phyloP scores from a whole-genome alignment of 1,140 invertebrate genomes.

The Drosophila truncata region DNA sequence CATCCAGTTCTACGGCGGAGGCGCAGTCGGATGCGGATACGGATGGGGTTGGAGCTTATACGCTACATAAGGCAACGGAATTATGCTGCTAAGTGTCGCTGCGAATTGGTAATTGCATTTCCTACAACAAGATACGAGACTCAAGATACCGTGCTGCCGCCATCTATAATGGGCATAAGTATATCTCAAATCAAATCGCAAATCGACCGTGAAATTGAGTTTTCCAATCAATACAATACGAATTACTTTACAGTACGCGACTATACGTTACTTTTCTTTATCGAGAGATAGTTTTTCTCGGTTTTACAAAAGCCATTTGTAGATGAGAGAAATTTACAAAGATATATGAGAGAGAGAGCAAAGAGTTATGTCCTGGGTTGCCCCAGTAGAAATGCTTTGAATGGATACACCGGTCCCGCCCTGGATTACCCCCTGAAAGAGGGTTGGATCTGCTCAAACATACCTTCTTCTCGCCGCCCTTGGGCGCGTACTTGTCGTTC shows the following conservation, averaged over 20 bases:
- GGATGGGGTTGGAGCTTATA: constrained; percentile 25
- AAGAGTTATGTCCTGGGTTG: constrained; percentile 13
- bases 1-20: not conserved
- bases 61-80: constrained; percentile 63
- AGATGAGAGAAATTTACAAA: constrained; percentile 58
- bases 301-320: constrained; percentile 58
- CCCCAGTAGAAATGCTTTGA: constrained; percentile 1
- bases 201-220: constrained; percentile 81
- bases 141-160: constrained; percentile 59
- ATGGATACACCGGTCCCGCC: constrained; percentile 29
- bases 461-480: constrained; percentile 97
- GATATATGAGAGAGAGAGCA: constrained; percentile 13
- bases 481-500: constrained; percentile 95
- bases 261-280: constrained; percentile 59
- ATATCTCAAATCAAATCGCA: constrained; percentile 61
- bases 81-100: constrained; percentile 69
- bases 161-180: constrained; percentile 44
- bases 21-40: constrained; percentile 11
- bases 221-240: constrained; percentile 54
- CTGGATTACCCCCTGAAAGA: not conserved
- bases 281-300: constrained; percentile 27
- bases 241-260: constrained; percentile 50
- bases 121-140: constrained; percentile 59
- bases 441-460: constrained; percentile 15
- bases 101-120: constrained; percentile 71